Conservation (phyloP, 2,113 vertebrate species). For the Etheostoma spectabile region DNA sequence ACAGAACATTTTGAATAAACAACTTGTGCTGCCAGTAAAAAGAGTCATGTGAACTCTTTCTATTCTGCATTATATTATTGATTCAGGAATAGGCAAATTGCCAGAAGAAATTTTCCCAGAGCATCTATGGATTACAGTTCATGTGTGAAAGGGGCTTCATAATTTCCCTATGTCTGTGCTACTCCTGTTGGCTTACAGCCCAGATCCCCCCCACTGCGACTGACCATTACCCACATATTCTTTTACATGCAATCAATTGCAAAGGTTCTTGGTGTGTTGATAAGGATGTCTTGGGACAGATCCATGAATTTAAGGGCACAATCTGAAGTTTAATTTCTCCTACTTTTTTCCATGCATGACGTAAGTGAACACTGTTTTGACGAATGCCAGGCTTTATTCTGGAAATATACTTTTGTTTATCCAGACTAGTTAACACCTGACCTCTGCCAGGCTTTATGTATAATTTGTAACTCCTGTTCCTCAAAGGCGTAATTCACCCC, state of each 20-base stretch:
- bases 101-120: background rate
- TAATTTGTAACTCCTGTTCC: background rate
- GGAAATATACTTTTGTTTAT: too few species aligned
- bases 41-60: background rate
- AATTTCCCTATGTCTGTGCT: conserved; percentile 19
- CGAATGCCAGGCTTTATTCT: too few species aligned
- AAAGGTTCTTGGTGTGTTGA: conserved; percentile 10
- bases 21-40: background rate
- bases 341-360: background rate
- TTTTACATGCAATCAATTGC: conserved; percentile 10
- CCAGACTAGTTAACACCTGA: too few species aligned
- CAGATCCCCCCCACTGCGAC: background rate
- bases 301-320: conserved; percentile 27
- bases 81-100: background rate
- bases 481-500: conserved; percentile 4
- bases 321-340: conserved; percentile 29
- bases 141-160: conserved; percentile 58
- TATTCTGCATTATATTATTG: background rate
- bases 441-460: background rate
- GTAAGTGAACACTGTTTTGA: background rate
- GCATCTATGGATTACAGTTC: conserved; percentile 1
- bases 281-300: background rate
- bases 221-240: background rate
- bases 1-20: background rate
- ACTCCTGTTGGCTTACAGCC: conserved; percentile 18